Evolutionary conservation across 1,140 invertebrate genomes (phyloP).

Genomic region (Drosophila virilis): DNA sequence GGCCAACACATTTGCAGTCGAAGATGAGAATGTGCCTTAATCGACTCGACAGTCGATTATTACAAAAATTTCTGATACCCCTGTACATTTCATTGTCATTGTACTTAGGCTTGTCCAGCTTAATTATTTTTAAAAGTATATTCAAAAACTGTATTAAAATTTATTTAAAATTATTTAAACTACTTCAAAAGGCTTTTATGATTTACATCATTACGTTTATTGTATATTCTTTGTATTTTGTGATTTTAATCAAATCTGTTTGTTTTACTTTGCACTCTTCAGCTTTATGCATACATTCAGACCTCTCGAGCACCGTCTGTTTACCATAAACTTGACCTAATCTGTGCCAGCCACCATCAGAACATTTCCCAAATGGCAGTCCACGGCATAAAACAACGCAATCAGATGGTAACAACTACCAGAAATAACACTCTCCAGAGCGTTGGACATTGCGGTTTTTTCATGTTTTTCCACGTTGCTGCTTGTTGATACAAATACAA

Average conservation of each 20-base stretch:
- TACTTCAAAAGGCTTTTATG: no score
- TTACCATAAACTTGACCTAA: conserved; percentile 67
- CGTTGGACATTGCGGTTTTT: conserved; percentile 35
- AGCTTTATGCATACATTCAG: neutral
- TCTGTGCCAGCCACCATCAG: conserved; percentile 48
- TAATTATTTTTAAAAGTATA: no score
- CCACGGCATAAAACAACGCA: conserved; percentile 59
- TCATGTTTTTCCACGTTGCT: conserved; percentile 17
- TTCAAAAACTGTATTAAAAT: no score
- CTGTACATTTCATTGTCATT: no score
- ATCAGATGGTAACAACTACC: conserved; percentile 60
- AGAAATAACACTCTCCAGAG: conserved; percentile 7
- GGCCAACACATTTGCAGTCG: no score
- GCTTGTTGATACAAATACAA: conserved; percentile 71
- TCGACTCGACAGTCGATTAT: no score
- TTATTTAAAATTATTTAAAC: no score
- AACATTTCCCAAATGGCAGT: conserved; percentile 38
- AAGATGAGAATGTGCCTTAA: no score
- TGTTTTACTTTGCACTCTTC: neutral
- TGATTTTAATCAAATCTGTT: conserved; percentile 10
- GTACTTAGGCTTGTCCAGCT: no score
- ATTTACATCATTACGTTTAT: no score
- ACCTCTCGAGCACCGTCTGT: conserved; percentile 29
- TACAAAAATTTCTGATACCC: no score
- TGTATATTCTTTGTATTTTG: no score